A percentile compares a stretch with the other conserved stretches of the same genome.
phyloP scores from a whole-genome alignment of 1,140 invertebrate species.

The Palaemon carinicauda region DNA sequence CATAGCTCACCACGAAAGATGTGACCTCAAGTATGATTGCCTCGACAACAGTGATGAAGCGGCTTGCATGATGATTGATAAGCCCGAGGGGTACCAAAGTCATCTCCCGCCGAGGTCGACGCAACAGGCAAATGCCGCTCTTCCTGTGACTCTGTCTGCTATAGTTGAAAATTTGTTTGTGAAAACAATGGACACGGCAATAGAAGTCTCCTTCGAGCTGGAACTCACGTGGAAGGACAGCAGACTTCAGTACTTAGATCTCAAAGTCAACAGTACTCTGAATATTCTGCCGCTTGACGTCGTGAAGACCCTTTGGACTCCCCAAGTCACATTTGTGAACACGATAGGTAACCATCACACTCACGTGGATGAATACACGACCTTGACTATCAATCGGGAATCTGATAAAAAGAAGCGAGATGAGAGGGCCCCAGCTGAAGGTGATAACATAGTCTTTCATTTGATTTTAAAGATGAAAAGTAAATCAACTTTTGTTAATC shows the following conservation, averaged over 20 bases:
- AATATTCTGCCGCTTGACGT: neutral
- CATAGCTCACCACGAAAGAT: conserved; percentile 65
- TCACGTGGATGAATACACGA: neutral
- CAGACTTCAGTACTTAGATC: neutral
- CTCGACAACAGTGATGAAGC: conserved; percentile 76
- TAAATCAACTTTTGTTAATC: neutral
- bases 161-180: neutral
- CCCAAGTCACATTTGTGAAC: conserved; percentile 9
- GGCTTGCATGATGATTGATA: conserved; percentile 65
- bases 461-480: too few relatives aligned
- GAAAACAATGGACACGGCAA: neutral
- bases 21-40: conserved; percentile 76
- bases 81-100: conserved; percentile 29
- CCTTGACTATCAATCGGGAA: neutral
- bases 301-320: conserved; percentile 9
- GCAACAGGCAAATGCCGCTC: neutral
- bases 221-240: conserved; percentile 25
- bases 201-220: conserved; percentile 6
- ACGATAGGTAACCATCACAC: neutral
- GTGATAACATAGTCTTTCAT: neutral
- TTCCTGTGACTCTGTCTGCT: neutral
- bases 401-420: neutral
- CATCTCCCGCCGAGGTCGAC: conserved; percentile 43
- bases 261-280: neutral
- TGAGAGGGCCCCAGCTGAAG: conserved; percentile 5